Evolutionary conservation across 2,888 invertebrate genomes (phyloP).

Genomic region (Strigamia maritima): DNA sequence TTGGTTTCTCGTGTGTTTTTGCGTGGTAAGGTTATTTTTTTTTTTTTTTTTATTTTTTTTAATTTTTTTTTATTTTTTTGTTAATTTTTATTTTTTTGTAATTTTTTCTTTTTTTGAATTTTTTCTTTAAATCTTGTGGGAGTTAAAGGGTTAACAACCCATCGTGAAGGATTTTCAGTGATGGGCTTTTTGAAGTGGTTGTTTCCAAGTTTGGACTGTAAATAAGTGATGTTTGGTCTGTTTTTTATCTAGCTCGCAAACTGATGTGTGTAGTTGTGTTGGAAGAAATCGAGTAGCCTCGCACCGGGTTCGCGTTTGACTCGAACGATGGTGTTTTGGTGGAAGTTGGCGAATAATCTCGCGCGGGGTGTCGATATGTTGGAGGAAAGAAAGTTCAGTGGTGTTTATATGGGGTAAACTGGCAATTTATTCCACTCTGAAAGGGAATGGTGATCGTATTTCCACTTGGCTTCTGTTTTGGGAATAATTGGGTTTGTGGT

Average conservation of each 20-base stretch:
- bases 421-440: slow-evolving; percentile 21
- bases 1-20: background rate
- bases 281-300: background rate
- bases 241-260: background rate
- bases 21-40: background rate
- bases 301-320: background rate
- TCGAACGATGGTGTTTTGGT: background rate
- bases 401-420: slow-evolving; percentile 26
- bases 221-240: background rate
- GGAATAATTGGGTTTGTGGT: slow-evolving; percentile 20
- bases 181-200: background rate
- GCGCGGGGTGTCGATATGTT: background rate
- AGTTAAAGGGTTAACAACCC: background rate
- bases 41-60: background rate
- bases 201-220: background rate
- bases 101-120: background rate
- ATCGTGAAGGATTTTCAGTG: background rate
- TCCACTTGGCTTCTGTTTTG: slow-evolving; percentile 27
- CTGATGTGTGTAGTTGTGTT: background rate
- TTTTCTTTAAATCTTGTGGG: background rate
- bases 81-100: too few relatives aligned
- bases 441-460: slow-evolving; percentile 17
- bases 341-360: background rate
- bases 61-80: background rate
- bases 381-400: slow-evolving; percentile 9